Percentiles rank a stretch among this genome's conserved stretches.
Conservation (phyloP, 2,797 vertebrate species). For the Echeneis naucrates region DNA sequence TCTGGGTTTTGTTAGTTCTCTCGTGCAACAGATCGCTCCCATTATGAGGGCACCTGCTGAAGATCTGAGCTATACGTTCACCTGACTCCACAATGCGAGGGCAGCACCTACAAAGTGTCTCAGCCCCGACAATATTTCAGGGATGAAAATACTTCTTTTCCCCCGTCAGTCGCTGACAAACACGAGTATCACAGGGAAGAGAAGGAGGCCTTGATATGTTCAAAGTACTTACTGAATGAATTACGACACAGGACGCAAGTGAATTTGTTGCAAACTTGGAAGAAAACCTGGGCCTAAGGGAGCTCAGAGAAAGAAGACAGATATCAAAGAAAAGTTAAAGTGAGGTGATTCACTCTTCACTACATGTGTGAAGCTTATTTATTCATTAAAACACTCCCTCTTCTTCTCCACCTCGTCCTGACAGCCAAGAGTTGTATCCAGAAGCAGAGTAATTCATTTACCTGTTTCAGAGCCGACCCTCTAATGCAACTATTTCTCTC, state of each 20-base stretch:
- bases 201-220: constrained; percentile 63
- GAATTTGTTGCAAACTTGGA: constrained; percentile 55
- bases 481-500: constrained; percentile 54
- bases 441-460: constrained; percentile 64
- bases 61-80: constrained; percentile 68
- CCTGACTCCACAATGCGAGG: constrained; percentile 55
- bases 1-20: constrained; percentile 61
- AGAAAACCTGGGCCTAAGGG: constrained; percentile 49
- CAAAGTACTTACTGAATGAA: constrained; percentile 56
- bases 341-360: constrained; percentile 34
- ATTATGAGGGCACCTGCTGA: constrained; percentile 63
- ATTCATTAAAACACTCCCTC: constrained; percentile 59
- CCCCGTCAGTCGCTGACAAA: constrained; percentile 56
- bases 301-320: constrained; percentile 40
- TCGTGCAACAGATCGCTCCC: constrained; percentile 46
- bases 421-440: constrained; percentile 40
- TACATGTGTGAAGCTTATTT: constrained; percentile 31
- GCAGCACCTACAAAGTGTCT: constrained; percentile 58
- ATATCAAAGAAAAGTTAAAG: constrained; percentile 67
- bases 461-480: constrained; percentile 61
- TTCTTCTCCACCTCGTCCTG: constrained; percentile 38
- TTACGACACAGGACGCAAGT: constrained; percentile 51
- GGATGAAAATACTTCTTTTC: constrained; percentile 44
- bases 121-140: constrained; percentile 62
- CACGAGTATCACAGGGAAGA: constrained; percentile 53